Conservation (phyloP, 1,140 invertebrate species). For the Euwallacea fornicatus region DNA sequence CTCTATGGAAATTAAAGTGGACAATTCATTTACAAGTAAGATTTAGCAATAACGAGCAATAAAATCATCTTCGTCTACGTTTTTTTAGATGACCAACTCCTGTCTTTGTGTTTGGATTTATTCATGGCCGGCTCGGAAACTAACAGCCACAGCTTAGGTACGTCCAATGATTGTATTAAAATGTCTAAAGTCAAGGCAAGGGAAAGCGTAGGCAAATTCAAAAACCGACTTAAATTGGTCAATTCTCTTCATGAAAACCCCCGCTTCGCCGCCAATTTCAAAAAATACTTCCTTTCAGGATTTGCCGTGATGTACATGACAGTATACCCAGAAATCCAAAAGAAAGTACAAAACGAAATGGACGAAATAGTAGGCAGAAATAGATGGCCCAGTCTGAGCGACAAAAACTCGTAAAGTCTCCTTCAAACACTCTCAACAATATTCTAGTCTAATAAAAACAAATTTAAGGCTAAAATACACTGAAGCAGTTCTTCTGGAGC, state of each 20-base stretch:
- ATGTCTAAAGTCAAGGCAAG: too few species aligned
- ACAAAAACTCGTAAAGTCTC: not conserved
- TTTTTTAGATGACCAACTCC: slow-evolving; percentile 57
- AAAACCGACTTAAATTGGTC: too few species aligned
- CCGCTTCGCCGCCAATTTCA: too few species aligned
- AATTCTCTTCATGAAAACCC: too few species aligned
- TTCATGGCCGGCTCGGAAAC: not conserved
- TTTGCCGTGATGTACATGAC: not conserved
- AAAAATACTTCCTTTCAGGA: too few species aligned
- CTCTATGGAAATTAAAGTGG: slow-evolving; percentile 33
- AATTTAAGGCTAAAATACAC: not conserved
- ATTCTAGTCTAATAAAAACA: not conserved
- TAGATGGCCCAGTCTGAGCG: not conserved
- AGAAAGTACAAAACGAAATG: not conserved
- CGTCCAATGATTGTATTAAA: too few species aligned
- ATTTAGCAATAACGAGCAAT: too few species aligned
- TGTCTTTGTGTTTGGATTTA: not conserved
- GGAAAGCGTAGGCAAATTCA: too few species aligned
- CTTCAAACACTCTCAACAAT: not conserved
- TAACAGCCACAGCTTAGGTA: not conserved
- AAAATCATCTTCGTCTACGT: too few species aligned
- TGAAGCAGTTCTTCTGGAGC: not conserved
- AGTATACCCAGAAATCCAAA: not conserved
- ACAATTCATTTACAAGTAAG: too few species aligned
- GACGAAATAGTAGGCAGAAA: not conserved